Conservation (phyloP, 2,113 vertebrate species). For the Eurypyga helias region DNA sequence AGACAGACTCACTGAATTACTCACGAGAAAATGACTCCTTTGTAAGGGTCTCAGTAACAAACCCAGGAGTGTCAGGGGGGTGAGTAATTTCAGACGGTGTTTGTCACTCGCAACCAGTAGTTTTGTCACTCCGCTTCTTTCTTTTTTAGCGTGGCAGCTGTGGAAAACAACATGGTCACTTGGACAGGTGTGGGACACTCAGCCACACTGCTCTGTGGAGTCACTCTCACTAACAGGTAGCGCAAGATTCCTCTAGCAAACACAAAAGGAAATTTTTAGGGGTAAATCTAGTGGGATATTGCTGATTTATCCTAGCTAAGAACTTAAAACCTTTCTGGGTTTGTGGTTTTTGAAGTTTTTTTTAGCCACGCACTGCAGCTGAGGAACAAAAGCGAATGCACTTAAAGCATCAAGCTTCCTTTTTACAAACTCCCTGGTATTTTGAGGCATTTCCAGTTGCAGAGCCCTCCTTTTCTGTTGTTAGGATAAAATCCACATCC, state of each 20-base stretch:
- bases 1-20: slow-evolving; percentile 23
- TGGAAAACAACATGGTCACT: not conserved
- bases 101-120: not conserved
- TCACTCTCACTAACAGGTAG: not conserved
- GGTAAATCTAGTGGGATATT: not conserved
- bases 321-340: not conserved
- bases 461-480: not conserved
- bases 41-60: not conserved
- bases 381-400: not conserved
- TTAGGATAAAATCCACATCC: not conserved
- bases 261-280: not conserved
- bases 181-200: not conserved
- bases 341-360: not conserved
- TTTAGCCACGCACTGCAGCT: not conserved
- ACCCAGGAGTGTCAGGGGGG: not conserved
- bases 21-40: slow-evolving; percentile 20
- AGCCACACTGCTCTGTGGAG: not conserved
- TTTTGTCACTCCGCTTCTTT: not conserved
- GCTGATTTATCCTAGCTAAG: not conserved
- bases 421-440: not conserved
- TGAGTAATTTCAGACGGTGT: not conserved
- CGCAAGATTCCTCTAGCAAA: not conserved
- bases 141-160: not conserved
- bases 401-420: not conserved
- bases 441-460: not conserved